Base-by-base conservation (phyloP, 2,888 invertebrate species). In the Hypsopygia costalis region DNA sequence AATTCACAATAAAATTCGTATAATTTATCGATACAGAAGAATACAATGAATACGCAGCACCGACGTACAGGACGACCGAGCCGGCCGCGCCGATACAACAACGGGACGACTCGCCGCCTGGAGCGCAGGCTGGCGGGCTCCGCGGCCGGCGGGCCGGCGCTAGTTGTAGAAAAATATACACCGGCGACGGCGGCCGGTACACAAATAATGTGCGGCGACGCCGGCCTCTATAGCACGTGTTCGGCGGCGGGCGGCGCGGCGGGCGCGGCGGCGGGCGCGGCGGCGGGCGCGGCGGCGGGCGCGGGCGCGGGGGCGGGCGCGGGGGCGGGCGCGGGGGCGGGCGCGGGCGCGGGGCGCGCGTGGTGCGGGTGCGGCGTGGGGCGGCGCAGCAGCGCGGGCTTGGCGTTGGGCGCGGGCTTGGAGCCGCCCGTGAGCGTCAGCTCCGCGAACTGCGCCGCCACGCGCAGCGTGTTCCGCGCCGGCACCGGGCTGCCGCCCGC, bases 371-470 rank as follows among this genome's bases (percentile, higher is more conserved):
- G 81, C 53, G 82, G 81, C 93, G 62, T 95, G 97, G 81, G 81
- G 31, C 83, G 78, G 29, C 83, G 76, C 80, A 95, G 93, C 57
- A 96, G 92, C 57, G 94, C 92, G 9, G 96, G 96, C 82, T 96
- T 96, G 37, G 93, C 92, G 71, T 95, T 94, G 44, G 94, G 91
- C 65, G 93, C 93, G 6, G 94, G 94, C 72, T 94, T 94, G 46
- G 90, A 89, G 49, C 92, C 92, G 32, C 92, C 92, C 16, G 91
- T 92, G 16, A 92, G 79, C 58, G 91, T 90, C 52, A 92, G 87
- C 59, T 92, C 92, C 11, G 91, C 92, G 74, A 92, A 92, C 74
- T 92, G 90, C 47, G 91, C 91, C 11, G 90, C 91, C 52, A 91
- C 91, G 57, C 91, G 91, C 47, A 91, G 90, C 43, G 92, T 92